Conservation (phyloP, 2,797 vertebrate species). For the Sebastes miniatus region DNA sequence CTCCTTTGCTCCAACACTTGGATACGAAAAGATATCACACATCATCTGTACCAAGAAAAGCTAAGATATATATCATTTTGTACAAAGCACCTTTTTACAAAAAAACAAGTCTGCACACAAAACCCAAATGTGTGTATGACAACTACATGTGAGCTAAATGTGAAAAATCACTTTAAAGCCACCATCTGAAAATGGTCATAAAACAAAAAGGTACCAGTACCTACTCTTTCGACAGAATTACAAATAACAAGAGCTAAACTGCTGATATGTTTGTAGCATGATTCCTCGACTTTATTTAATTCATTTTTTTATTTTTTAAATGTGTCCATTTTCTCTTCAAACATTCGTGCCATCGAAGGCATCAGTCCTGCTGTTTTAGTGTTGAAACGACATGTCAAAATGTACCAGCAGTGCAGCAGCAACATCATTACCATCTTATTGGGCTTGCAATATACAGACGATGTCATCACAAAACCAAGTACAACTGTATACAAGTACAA, state of each 20-base stretch:
- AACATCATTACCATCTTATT: constrained; percentile 90
- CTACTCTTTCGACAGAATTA: constrained; percentile 90
- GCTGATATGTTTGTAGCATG: constrained; percentile 89
- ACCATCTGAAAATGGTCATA: constrained; percentile 91
- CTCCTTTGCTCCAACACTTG: constrained; percentile 91
- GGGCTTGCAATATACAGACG: constrained; percentile 88
- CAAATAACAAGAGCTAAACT: constrained; percentile 90
- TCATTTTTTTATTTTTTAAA: constrained; percentile 24
- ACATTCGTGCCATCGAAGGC: constrained; percentile 76
- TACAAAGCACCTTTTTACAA: constrained; percentile 94
- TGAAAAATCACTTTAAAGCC: constrained; percentile 98
- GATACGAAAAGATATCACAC: constrained; percentile 98
- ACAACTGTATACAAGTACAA: constrained; percentile 87
- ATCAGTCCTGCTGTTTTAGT: constrained; percentile 80
- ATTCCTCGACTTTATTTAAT: constrained; percentile 80
- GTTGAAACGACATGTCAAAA: constrained; percentile 82
- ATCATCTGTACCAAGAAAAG: constrained; percentile 94
- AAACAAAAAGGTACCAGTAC: constrained; percentile 98
- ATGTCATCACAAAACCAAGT: constrained; percentile 88
- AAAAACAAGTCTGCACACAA: constrained; percentile 90
- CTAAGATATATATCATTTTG: constrained; percentile 96
- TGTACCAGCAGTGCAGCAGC: constrained; percentile 92
- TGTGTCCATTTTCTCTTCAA: constrained; percentile 71
- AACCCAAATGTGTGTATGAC: constrained; percentile 93
- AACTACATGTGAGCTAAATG: constrained; percentile 90